Base-by-base conservation (phyloP, 1,140 invertebrate genomes). In the Platyscapa corneri region DNA sequence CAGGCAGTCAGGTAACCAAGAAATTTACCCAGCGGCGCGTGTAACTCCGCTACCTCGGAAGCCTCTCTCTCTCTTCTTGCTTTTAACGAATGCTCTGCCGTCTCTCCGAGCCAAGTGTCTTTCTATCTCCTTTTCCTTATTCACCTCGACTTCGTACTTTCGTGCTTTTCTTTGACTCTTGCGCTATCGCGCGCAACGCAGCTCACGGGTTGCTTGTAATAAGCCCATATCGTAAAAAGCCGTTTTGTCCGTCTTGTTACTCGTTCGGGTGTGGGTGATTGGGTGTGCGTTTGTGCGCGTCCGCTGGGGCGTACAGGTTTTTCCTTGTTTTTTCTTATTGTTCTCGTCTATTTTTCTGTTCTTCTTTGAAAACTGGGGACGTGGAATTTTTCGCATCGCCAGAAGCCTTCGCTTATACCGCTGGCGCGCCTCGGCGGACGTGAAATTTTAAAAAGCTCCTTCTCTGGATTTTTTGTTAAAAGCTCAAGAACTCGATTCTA, bases 11-110 rank as follows among this genome's bases (percentile, higher is more conserved):
- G 82, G 72, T 79, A 77, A 70, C 34, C 32, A 53, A 60, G 60
- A 56, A 74, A 82, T 74, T 82, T 82, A 78, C 46, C 82, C 67
- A 23, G 81, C 65, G 80, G 78, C 87, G 60, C 64, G 82, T 87
- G 87, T 49, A 65, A 67, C 65, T 56, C 32, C 30, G 39, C 70
- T 74, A 10, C 23, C 37, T 20, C 65, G 80, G 80, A 72, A 82
- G 65, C 46, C n/a, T 67, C 65, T 37, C 42, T 39, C 20, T 64
- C 49, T 23, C 64, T 14, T 42, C 34, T 20, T 16, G 53, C 82
- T 74, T 81, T 83, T 82, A 75, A 80, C 87, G 75, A 87, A 83
- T 72, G 49, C 53, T 39, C 49, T 39, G 34, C 77, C 49, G 20
- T 53, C 49, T 85, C 46, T 64, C 74, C 77, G 82, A 85, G 82